Conservation (phyloP, 2,797 vertebrate genomes). For the Periparus ater region DNA sequence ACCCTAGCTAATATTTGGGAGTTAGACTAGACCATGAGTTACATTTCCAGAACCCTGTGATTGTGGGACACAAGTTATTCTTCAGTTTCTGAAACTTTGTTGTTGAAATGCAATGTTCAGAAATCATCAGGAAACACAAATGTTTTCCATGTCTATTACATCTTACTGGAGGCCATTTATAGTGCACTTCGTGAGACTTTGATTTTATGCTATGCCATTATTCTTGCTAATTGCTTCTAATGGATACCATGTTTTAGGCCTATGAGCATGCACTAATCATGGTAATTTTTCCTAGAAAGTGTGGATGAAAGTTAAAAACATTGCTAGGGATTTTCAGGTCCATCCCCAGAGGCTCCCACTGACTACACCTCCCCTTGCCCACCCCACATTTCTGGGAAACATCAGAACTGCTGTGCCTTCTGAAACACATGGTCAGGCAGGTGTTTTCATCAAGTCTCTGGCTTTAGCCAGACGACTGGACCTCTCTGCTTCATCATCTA, state of each 20-base stretch:
- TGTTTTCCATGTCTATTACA: constrained; percentile 43
- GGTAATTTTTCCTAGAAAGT: neutral
- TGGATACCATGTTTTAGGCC: constrained; percentile 7
- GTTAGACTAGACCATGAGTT: neutral
- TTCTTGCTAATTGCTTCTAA: constrained; percentile 53
- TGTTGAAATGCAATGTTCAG: neutral
- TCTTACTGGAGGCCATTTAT: neutral
- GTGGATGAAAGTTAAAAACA: neutral
- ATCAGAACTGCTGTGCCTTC: neutral
- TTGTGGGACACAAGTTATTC: neutral
- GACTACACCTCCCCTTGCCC: neutral
- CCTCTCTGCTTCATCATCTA: neutral
- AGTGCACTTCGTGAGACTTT: neutral
- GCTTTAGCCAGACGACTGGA: fast-evolving
- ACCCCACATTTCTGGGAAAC: neutral
- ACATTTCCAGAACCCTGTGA: neutral
- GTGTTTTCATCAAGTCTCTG: neutral
- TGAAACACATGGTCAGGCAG: neutral
- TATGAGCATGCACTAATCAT: neutral
- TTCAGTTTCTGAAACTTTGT: neutral
- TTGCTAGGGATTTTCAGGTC: neutral
- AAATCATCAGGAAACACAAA: neutral
- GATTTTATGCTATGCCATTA: constrained; percentile 14
- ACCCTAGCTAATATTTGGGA: neutral
- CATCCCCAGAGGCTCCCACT: neutral